Base-by-base conservation (phyloP, 1,140 invertebrate species). In the Macrobrachium nipponense region DNA sequence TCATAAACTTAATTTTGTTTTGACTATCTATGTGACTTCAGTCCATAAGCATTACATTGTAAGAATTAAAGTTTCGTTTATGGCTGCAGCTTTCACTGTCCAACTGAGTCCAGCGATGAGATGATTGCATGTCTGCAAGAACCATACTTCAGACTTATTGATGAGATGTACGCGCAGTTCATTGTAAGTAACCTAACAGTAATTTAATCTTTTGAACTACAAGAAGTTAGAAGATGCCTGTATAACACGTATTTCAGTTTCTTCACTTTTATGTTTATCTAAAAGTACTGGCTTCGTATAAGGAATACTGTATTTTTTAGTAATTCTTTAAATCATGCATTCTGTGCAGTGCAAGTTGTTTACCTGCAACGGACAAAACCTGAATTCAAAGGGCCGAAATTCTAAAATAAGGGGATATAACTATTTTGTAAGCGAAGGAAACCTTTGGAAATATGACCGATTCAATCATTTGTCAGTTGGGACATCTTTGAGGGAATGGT, bases 101-200 rank as follows among this genome's bases (percentile, higher is more conserved):
- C 77, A 6, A 75, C 82, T 7, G 27, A 78, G 17, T 68, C 87
- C 18, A 80, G 68, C n/a, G 81, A 66, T 0, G 80, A 70, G 17
- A 77, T 87, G n/a, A 66, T 87, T 10, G 51, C 62, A 14, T 87
- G 87, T 64, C 76, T 87, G 64, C 87, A 87, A 66, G 58, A 23
- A 4, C 76, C 84, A 8, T 51, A 72, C 10, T 62, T 60, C 12
- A 81, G 79, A 14, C 27, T 80, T 58, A 20, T 87, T 43, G 75
- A 87, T 27, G 76, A 70, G 8, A 44, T 60, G 12, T 36, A 60
- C 27, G 15, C 23, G 12, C 76, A 44, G 58, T 60, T 76, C 58
- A 62, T 60, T 64, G 78, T 80, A 66, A 62, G 83, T 72, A 14
- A 17, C 20, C 5, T 27, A 20, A 23, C 58, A 18, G 58, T 3